These are phyloP conservation scores for Sphinx pinastri DNA, from an alignment of 2,888 invertebrate species.

Conservation along the genomic window DNA sequence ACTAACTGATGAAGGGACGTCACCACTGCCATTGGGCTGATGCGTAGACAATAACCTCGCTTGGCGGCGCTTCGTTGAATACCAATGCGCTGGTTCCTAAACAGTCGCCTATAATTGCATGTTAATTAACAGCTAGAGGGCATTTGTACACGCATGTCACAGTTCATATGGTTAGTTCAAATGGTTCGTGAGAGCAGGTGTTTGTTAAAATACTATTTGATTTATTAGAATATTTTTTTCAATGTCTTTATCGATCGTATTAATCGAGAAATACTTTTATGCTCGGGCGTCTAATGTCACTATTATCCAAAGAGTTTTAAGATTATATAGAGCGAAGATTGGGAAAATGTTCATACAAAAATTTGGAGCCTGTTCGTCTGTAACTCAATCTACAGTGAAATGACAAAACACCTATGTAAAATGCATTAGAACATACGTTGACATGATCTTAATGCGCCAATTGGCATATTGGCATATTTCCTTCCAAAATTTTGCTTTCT, in stretches of 20 bases:
- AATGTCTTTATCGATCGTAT: no score
- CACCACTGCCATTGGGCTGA: background rate
- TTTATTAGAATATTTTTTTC: no score
- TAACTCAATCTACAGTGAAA: no score
- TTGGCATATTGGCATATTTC: no score
- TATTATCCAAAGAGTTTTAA: background rate
- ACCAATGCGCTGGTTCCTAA: slow-evolving; percentile 35
- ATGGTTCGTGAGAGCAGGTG: background rate
- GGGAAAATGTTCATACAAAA: no score
- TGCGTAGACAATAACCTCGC: slow-evolving; percentile 20
- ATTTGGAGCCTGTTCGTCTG: no score
- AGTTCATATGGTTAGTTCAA: background rate
- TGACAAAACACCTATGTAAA: no score
- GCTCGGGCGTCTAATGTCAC: background rate
- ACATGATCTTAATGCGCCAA: no score
- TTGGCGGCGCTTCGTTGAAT: slow-evolving; percentile 36
- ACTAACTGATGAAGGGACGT: background rate
- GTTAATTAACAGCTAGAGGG: slow-evolving; percentile 36
- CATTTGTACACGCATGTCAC: slow-evolving; percentile 31
- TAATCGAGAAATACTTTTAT: background rate
- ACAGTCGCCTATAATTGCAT: slow-evolving; percentile 44
- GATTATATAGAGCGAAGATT: no score
- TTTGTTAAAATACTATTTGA: no score
- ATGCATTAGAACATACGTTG: no score
- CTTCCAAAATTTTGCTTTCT: no score